Evolutionary conservation across 1,140 invertebrate species (phyloP), one percentile per base, ranked within the genome.

Genomic region (Plutomurus gul): DNA sequence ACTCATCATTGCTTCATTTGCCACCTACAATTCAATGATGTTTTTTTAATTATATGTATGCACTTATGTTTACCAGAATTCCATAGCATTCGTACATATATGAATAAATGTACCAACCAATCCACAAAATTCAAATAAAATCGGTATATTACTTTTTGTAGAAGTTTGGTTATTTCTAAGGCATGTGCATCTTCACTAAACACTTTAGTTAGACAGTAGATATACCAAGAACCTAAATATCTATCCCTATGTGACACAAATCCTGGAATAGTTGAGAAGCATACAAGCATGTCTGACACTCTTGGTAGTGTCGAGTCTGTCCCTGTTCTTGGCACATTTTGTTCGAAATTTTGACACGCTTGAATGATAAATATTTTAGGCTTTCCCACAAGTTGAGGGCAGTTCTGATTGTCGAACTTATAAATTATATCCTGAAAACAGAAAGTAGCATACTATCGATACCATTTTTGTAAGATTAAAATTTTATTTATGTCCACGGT

Each of bases 141-240:
- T 40, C 1, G 25, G 3, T 16, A 72, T 37, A 7, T 40, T 46
- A 40, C 37, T 40, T 43, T 40, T 73, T 73, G 70, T 1, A 40
- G 25, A 10, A 73, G 13, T 22, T 73, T 73, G 36, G 70, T 73
- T 10, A 43, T 40, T 73, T 43, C 37, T 22, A 46, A 40, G 10
- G 18, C 30, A 16, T 72, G 18, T 20, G 71, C 22, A 46, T 71
- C 39, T 51, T 71, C 56, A 86, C 92, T 92, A 84, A 94, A 92
- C 77, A 91, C 88, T 84, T 92, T 87, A 85, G 93, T 94, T 49
- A 95, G 87, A 75, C 89, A 88, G 84, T 93, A 91, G 72, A 95
- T 92, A 84, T 92, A 94, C 92, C 92, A 94, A 30, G 81, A 81
- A 11, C 81, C 81, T 18, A 33, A 20, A 22, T 75, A 65, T 36